Evolutionary conservation across 2,888 invertebrate species (phyloP), one percentile per base, ranked within the genome.

Genomic region (Pinctada fucata): DNA sequence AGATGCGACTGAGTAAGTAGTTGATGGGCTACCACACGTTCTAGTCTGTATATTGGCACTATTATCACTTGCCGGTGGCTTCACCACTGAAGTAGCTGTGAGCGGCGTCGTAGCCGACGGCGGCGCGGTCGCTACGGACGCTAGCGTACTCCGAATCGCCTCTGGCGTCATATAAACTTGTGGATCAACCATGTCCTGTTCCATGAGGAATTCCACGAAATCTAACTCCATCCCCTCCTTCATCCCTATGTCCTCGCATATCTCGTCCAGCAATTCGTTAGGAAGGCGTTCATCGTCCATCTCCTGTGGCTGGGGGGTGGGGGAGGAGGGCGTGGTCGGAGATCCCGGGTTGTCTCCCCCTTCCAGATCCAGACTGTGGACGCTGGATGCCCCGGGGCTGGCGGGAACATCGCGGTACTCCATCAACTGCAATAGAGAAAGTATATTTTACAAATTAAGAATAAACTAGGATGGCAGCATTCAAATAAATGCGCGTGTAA

Each of bases 221-320:
- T 92, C 92, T 70, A 92, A 83, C 79, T 92, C 92, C 88, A 91
- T 91, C 16, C 91, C 90, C 80, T 92, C 92, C 82, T 92, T 91
- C 87, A 92, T 91, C 2, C 91, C 91, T 73, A 91, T 91, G 80
- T 92, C 92, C 82, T 90, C 89, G 84, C 91, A 92, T 72, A 92
- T 91, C 85, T 92, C 92, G 76, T 92, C 91, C 69, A 90, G 83
- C 52, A 91, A 88, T 83, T 91, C 91, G 76, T 91, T 91, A 2
- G 89, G 90, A 13, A 91, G 85, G 8, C 90, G 82, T 73, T 91
- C 90, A 67, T 89, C 87, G 73, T 87, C 87, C 80, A 88, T 85
- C 71, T 86, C 86, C 64, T 85, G 84, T 10, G 84, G 84, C 8
- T 76, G 79, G 2, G 87, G 81, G 6, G 84, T 82, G 4, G 87